A percentile compares a stretch with the other conserved stretches of the same genome.
Evolutionary conservation across 2,113 vertebrate genomes (phyloP).

Genomic region (Tupaia tana): DNA sequence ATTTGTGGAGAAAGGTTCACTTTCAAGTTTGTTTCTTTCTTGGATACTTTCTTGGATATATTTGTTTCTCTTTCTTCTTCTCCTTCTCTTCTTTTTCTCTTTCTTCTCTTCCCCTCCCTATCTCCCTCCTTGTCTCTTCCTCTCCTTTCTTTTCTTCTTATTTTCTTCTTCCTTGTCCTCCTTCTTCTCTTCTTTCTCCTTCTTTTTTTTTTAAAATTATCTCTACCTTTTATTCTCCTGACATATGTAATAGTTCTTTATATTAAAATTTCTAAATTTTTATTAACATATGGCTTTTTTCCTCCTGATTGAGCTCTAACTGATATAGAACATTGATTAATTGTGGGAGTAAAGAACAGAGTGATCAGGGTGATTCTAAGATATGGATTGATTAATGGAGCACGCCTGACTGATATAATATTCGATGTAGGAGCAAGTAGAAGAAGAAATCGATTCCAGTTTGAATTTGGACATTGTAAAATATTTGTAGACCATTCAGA

Average conservation of each 20-base stretch:
- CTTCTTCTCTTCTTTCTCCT: too few species aligned
- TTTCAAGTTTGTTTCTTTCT: not conserved
- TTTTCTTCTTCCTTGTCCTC: too few species aligned
- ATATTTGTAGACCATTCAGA: not conserved
- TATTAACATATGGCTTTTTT: not conserved
- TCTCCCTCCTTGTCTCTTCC: too few species aligned
- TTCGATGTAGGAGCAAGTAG: not conserved
- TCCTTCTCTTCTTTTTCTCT: too few species aligned
- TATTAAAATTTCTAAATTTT: not conserved
- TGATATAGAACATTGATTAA: not conserved
- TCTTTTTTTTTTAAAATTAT: not conserved
- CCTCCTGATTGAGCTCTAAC: slow-evolving; percentile 4
- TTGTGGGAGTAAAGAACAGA: not conserved
- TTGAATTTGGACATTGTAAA: slow-evolving; percentile 13
- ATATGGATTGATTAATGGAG: not conserved
- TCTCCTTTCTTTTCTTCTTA: too few species aligned
- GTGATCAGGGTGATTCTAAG: not conserved
- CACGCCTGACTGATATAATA: not conserved
- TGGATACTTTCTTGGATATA: not conserved
- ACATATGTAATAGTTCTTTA: not conserved
- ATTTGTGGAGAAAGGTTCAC: not conserved
- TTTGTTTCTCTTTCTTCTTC: too few species aligned
- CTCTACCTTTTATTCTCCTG: not conserved
- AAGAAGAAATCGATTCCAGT: not conserved
- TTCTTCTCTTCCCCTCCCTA: too few species aligned